Percentiles rank a stretch among this genome's conserved stretches.
phyloP scores from a whole-genome alignment of 2,888 invertebrate genomes.

The Macroteleia sp. region DNA sequence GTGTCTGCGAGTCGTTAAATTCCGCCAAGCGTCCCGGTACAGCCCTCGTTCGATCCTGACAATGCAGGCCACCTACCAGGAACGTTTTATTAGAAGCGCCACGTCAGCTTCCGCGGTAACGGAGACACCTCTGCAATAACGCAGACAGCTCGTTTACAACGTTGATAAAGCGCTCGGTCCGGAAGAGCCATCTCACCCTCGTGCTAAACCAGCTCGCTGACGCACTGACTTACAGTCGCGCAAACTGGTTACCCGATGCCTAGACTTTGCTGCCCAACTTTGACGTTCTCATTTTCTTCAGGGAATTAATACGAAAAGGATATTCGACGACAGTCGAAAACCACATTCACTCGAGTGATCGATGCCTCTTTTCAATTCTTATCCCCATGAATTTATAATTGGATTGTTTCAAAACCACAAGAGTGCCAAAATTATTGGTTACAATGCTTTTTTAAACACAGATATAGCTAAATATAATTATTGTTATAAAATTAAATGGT shows the following conservation, averaged over 20 bases:
- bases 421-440: too few relatives aligned
- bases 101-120: constrained; percentile 80
- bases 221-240: constrained; percentile 57
- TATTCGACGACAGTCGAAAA: too few relatives aligned
- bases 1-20: constrained; percentile 50
- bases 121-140: constrained; percentile 80
- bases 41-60: constrained; percentile 60
- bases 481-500: too few relatives aligned
- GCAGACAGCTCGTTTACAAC: constrained; percentile 83
- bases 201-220: constrained; percentile 41
- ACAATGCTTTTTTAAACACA: too few relatives aligned
- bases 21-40: constrained; percentile 22
- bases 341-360: too few relatives aligned
- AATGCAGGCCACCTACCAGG: constrained; percentile 63
- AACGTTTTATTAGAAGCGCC: constrained; percentile 82
- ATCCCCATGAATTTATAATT: too few relatives aligned
- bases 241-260: constrained; percentile 59
- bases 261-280: constrained; percentile 45
- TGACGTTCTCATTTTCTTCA: too few relatives aligned
- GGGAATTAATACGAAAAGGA: too few relatives aligned
- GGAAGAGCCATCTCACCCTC: constrained; percentile 50
- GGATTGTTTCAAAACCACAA: too few relatives aligned
- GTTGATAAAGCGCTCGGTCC: constrained; percentile 79
- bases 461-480: too few relatives aligned
- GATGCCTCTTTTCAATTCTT: too few relatives aligned